A percentile compares a stretch with the other conserved stretches of the same genome.
phyloP scores from a whole-genome alignment of 2,888 invertebrate species.

The Callyntrura guangdongensis region DNA sequence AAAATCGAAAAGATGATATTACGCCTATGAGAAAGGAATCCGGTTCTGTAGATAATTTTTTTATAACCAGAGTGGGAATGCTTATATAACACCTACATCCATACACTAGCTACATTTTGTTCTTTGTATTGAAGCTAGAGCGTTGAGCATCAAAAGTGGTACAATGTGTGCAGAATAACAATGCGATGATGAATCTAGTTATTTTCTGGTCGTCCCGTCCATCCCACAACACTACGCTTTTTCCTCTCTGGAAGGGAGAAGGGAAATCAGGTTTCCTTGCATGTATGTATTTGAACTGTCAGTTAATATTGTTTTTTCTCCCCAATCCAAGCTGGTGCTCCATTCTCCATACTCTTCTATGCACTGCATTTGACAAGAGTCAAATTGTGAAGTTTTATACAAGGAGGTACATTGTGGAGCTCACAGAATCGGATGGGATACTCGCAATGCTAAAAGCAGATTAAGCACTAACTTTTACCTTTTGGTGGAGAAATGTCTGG shows the following conservation, averaged over 20 bases:
- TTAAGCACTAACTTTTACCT: background rate
- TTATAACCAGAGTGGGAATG: too few species aligned
- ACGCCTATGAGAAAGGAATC: too few species aligned
- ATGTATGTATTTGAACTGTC: background rate
- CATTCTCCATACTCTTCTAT: background rate
- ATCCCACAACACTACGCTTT: background rate
- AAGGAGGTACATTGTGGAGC: too few species aligned
- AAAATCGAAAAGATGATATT: too few species aligned
- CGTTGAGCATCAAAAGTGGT: background rate
- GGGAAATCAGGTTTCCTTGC: background rate
- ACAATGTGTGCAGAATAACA: background rate
- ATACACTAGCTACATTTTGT: too few species aligned
- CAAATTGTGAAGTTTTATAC: background rate
- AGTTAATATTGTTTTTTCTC: too few species aligned
- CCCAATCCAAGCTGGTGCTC: background rate
- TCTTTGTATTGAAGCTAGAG: too few species aligned
- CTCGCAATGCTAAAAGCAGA: background rate
- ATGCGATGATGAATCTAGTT: background rate
- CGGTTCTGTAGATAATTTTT: too few species aligned
- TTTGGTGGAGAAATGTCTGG: constrained; percentile 2
- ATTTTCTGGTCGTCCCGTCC: too few species aligned
- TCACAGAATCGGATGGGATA: background rate
- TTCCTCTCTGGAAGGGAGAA: background rate
- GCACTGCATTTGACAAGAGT: background rate
- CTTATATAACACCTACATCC: too few species aligned